Evolutionary conservation across 2,113 vertebrate genomes (phyloP), one percentile per base, ranked within the genome.

Genomic region (Halcyon malimbica): DNA sequence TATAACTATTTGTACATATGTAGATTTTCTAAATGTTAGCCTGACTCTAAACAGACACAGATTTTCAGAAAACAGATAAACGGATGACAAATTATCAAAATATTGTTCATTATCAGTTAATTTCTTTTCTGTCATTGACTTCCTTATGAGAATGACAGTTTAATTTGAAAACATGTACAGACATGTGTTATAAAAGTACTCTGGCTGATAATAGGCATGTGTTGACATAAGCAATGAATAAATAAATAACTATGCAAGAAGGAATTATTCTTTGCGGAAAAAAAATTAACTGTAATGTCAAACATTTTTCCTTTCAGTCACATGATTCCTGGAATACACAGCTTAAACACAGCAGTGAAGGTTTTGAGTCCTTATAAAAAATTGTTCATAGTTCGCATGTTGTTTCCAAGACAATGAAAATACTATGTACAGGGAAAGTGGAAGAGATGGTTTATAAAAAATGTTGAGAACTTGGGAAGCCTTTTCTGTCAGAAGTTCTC

Each of bases 31-130:
- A 80, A 79, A 71, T 44, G 48, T 53, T 79, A 91, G 21, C 13
- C 37, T 87, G 37, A 29, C 25, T 46, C 13, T 26, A 70, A 94
- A 68, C 35, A 80, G 60, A 25, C 6, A 73, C 7, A 83, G 51
- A 83, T 51, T 95, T 91, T 70, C 54, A 83, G 23, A 95, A 93
- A 92, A 67, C 7, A 83, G 26, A 79, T 44, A 73, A 75, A 79
- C 1, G 5, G 82, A 68, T 3, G 24, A 67, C 16, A 54, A 10
- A 31, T 73, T 86, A 80, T 56, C 46, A 67, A 91, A 77, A 90
- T 88, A 51, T 39, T 83, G 19, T 78, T 90, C 42, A 83, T 89
- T 51, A 64, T 78, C 33, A 24, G 10, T 67, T 81, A 86, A 81
- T 59, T 77, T 4, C 3, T 85, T 46, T 92, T 37, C 33, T 92